Evolutionary conservation across 2,113 vertebrate species (phyloP).

Genomic region (Dendrocopos noguchii): DNA sequence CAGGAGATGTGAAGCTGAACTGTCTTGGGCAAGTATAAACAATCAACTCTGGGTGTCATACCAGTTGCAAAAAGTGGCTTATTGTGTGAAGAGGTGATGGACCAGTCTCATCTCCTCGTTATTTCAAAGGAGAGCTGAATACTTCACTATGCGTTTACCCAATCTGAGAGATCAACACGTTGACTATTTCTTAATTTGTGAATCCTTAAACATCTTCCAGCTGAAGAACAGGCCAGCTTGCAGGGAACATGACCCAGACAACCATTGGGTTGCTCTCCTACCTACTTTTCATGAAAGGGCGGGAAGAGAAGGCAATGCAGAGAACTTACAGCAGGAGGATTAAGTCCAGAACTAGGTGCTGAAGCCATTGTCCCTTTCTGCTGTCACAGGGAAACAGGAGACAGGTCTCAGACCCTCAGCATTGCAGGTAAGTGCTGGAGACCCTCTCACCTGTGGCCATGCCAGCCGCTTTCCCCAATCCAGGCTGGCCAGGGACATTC

Average conservation of each 20-base stretch:
- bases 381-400: background rate
- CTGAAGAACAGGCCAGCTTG: background rate
- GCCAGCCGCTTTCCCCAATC: background rate
- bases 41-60: background rate
- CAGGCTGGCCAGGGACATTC: background rate
- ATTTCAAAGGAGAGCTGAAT: background rate
- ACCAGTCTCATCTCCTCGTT: background rate
- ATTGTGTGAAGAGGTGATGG: rapidly evolving
- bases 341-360: background rate
- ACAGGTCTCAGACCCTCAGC: background rate
- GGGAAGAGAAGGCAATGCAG: background rate
- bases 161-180: rapidly evolving
- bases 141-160: background rate
- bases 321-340: background rate
- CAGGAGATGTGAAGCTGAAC: background rate
- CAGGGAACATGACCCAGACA: background rate
- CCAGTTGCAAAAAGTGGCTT: background rate
- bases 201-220: background rate
- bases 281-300: background rate
- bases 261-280: background rate
- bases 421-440: background rate
- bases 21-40: background rate
- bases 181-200: background rate
- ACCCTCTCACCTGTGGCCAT: rapidly evolving
- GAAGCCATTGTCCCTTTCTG: rapidly evolving